Percentiles rank a stretch among this genome's conserved stretches.
Evolutionary conservation across 2,797 vertebrate genomes (phyloP).

Genomic region (Labroides dimidiatus): DNA sequence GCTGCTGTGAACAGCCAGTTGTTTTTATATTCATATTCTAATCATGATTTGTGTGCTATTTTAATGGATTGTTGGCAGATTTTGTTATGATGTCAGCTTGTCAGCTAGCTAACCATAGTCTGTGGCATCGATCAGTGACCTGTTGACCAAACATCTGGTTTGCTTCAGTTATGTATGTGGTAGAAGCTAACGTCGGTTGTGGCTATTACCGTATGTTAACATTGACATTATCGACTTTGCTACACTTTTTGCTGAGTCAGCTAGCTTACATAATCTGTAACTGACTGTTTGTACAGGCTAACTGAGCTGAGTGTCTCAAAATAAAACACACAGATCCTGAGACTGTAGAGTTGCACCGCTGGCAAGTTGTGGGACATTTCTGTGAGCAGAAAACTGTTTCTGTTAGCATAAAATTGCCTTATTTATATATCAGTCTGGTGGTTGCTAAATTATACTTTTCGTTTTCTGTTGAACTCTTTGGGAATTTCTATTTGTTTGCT

Average conservation of each 20-base stretch:
- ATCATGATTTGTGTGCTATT: conserved; percentile 32
- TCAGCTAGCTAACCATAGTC: conserved; percentile 26
- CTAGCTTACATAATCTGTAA: background rate
- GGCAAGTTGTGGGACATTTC: too few relatives aligned
- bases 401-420: background rate
- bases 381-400: too few relatives aligned
- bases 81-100: conserved; percentile 32
- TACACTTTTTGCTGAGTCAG: background rate
- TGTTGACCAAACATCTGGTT: conserved; percentile 20
- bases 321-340: too few relatives aligned
- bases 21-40: conserved; percentile 43
- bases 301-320: too few relatives aligned
- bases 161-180: conserved; percentile 36
- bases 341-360: too few relatives aligned
- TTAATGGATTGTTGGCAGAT: conserved; percentile 15
- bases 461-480: too few relatives aligned
- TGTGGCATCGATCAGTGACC: conserved; percentile 25
- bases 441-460: too few relatives aligned
- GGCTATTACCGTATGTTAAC: conserved; percentile 12
- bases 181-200: conserved; percentile 38
- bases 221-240: conserved; percentile 17
- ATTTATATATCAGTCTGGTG: too few relatives aligned
- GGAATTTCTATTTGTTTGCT: too few relatives aligned
- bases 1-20: conserved; percentile 9
- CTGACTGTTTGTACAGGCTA: background rate